A percentile compares a stretch with the other conserved stretches of the same genome.
Evolutionary conservation across 92 coral and sea anemone species (phyloP).

Genomic region (Bergia sp.): DNA sequence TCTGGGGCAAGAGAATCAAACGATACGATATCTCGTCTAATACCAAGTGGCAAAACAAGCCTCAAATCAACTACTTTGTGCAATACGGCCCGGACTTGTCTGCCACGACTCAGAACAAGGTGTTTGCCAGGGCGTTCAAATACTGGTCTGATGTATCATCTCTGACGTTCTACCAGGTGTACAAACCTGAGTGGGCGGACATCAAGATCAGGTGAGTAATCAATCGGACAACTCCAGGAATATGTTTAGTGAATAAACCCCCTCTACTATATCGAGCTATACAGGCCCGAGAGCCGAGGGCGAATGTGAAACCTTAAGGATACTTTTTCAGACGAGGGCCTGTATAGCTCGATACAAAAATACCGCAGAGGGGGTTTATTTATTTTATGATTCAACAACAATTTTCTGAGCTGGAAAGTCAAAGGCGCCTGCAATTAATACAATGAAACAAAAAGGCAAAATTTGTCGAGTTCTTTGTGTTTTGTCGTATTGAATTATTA

Average conservation of each 20-base stretch:
- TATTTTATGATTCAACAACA: too few relatives aligned
- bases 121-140: conserved; percentile 27
- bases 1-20: neutral
- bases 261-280: too few relatives aligned
- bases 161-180: conserved; percentile 18
- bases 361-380: too few relatives aligned
- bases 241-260: neutral
- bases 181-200: conserved; percentile 24
- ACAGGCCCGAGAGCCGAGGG: too few relatives aligned
- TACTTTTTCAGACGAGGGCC: too few relatives aligned
- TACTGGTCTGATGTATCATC: conserved; percentile 22
- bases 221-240: neutral
- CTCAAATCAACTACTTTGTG: conserved; percentile 13
- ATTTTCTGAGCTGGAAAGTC: too few relatives aligned
- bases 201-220: conserved; percentile 8
- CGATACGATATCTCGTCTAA: conserved; percentile 23
- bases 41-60: conserved; percentile 26
- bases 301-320: too few relatives aligned
- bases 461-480: too few relatives aligned
- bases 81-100: conserved; percentile 22
- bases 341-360: too few relatives aligned
- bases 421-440: too few relatives aligned
- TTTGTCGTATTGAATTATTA: too few relatives aligned
- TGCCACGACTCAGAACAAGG: conserved; percentile 12
- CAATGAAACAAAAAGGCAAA: too few relatives aligned